Conservation (phyloP, 2,888 invertebrate species). For the Hirtodrosophila duncani region DNA sequence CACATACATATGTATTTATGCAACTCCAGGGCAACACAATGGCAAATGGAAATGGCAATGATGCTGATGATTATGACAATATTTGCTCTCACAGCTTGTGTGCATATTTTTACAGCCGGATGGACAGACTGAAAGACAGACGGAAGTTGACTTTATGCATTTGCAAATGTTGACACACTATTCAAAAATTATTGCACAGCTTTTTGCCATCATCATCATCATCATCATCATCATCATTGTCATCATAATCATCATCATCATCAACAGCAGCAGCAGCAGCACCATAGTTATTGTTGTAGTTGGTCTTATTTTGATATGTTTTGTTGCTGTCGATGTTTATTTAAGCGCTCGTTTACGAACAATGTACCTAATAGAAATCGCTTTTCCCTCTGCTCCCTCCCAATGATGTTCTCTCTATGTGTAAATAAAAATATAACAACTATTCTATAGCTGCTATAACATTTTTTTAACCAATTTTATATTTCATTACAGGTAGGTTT, state of each 20-base stretch:
- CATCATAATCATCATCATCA: not conserved
- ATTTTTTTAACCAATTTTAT: slow-evolving; percentile 17
- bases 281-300: not conserved
- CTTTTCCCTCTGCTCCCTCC: too few relatives aligned
- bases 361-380: slow-evolving; percentile 4
- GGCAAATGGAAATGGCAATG: slow-evolving; percentile 21
- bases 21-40: slow-evolving; percentile 42
- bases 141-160: slow-evolving; percentile 71
- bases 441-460: slow-evolving; percentile 15
- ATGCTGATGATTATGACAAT: slow-evolving; percentile 71
- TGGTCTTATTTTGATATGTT: not conserved
- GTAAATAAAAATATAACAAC: slow-evolving; percentile 8
- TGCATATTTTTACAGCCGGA: slow-evolving; percentile 52
- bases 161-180: slow-evolving; percentile 69
- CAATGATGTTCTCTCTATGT: slow-evolving; percentile 11
- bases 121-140: slow-evolving; percentile 1
- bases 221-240: slow-evolving; percentile 16
- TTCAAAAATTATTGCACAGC: slow-evolving; percentile 70
- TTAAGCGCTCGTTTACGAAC: too few relatives aligned
- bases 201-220: slow-evolving; percentile 40
- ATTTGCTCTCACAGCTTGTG: slow-evolving; percentile 50
- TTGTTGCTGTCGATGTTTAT: slow-evolving; percentile 12
- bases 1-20: slow-evolving; percentile 26
- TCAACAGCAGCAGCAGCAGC: not conserved
- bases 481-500: slow-evolving; percentile 59